phyloP scores from a whole-genome alignment of 2,888 invertebrate species.

The Trisateles emortualis region DNA sequence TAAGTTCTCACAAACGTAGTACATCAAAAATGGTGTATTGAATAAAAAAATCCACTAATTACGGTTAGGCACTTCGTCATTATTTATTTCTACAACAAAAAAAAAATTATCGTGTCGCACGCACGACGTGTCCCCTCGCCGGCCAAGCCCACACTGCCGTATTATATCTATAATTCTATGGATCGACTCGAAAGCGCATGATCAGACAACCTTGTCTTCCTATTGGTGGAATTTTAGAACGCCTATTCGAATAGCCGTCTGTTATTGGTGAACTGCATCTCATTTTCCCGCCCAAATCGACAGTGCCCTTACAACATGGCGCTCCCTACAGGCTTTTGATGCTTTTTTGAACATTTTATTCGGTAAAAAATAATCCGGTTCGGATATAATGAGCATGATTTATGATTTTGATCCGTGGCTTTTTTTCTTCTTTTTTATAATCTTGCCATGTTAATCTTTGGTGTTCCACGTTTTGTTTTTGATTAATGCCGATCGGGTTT shows the following conservation, averaged over 20 bases:
- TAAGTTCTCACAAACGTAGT: constrained; percentile 60
- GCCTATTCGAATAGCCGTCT: constrained; percentile 67
- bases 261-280: constrained; percentile 68
- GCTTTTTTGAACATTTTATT: constrained; percentile 85
- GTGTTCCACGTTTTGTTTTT: constrained; percentile 78
- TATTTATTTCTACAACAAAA: constrained; percentile 61
- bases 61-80: constrained; percentile 79
- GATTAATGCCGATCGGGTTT: constrained; percentile 71
- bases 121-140: constrained; percentile 71
- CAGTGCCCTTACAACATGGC: constrained; percentile 83
- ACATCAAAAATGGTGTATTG: constrained; percentile 58
- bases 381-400: constrained; percentile 86
- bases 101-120: constrained; percentile 56
- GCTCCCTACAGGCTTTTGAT: constrained; percentile 84
- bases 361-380: constrained; percentile 86
- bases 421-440: constrained; percentile 66
- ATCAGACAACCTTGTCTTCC: constrained; percentile 60
- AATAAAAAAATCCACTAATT: constrained; percentile 43
- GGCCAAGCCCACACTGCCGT: constrained; percentile 85
- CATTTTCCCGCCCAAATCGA: constrained; percentile 79
- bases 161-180: constrained; percentile 82
- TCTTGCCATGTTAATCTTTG: constrained; percentile 81
- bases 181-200: constrained; percentile 84
- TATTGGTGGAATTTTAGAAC: constrained; percentile 73
- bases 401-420: constrained; percentile 82